Base-by-base conservation (phyloP, 2,113 vertebrate species). In the Paradisaea rubra region DNA sequence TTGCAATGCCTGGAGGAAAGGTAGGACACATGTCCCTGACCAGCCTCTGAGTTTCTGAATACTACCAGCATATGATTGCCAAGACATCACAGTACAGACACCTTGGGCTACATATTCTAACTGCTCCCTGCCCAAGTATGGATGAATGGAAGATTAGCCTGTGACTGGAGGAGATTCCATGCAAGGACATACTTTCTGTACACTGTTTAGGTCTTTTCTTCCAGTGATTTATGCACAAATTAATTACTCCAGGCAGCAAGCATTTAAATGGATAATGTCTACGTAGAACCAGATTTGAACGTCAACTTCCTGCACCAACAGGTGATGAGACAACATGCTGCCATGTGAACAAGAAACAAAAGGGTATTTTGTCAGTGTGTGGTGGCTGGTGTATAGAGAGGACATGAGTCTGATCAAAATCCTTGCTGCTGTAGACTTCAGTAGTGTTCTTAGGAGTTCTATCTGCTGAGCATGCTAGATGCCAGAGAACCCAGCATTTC, bases 301-400 rank as follows among this genome's bases (percentile, higher is more conserved):
- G 0, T 19, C 33, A 47, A 2, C 15, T 60, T 81, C 18, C 30
- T 59, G 17, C 13, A 76, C 13, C 7, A n/a, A 37, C 0, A 0
- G 11, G 15, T 37, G 6, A 20, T 50, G 35, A 68, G 72, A 37
- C 19, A 28, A 28, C 12, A 68, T 24, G 6, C 6, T 68, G 5
- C 20, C 25, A 22, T 22, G 2, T 8, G 24, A 49, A 42, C 33
- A 45, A 59, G n/a, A 66, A 69, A 42, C 5, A 28, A n/a, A 28
- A 52, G 12, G 24, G 4, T 24, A 25, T 68, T 91, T 71, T 69
- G 23, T 25, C 15, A 33, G 2, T 47, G 13, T 25, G 6, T 47
- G 7, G 12, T 45, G 28, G 13, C 7, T 54, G 13, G 2, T 27
- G 2, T 35, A 33, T 1, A 15, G 11, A 68, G 13, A 77, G 3